Conservation (phyloP, 2,888 invertebrate species). For the Apamea crenata region DNA sequence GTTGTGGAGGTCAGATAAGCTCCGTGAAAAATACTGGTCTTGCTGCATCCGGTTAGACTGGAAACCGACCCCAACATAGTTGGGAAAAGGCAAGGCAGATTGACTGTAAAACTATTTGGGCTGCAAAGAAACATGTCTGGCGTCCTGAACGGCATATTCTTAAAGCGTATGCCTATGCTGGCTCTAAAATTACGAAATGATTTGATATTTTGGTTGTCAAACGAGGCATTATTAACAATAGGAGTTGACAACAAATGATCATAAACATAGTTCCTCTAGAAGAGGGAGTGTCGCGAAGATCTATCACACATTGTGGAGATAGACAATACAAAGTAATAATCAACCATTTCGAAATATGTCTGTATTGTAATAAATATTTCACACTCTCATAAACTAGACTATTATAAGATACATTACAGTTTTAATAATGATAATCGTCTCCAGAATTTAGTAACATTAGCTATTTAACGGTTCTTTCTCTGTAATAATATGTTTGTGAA, state of each 20-base stretch:
- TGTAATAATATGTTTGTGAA: conserved; percentile 41
- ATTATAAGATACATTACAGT: conserved; percentile 27
- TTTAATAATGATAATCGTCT: conserved; percentile 39
- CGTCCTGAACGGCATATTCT: not conserved
- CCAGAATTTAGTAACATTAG: conserved; percentile 30
- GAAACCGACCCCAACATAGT: too few species aligned
- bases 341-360: conserved; percentile 44
- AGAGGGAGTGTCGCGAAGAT: conserved; percentile 34
- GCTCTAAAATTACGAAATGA: not conserved
- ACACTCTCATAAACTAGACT: conserved; percentile 25
- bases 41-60: too few species aligned
- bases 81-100: too few species aligned
- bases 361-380: conserved; percentile 24
- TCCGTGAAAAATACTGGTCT: too few species aligned
- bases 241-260: conserved; percentile 42
- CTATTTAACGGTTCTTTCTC: conserved; percentile 25
- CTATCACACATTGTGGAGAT: conserved; percentile 26
- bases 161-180: not conserved
- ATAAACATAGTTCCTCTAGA: conserved; percentile 6
- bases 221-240: conserved; percentile 4
- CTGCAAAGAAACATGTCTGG: not conserved
- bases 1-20: too few species aligned
- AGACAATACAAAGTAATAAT: conserved; percentile 39
- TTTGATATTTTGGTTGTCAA: conserved; percentile 24
- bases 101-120: not conserved